These are phyloP conservation scores for Pseudachorutes palmiensis DNA, from an alignment of 1,140 invertebrate genomes.

Conservation along the genomic window DNA sequence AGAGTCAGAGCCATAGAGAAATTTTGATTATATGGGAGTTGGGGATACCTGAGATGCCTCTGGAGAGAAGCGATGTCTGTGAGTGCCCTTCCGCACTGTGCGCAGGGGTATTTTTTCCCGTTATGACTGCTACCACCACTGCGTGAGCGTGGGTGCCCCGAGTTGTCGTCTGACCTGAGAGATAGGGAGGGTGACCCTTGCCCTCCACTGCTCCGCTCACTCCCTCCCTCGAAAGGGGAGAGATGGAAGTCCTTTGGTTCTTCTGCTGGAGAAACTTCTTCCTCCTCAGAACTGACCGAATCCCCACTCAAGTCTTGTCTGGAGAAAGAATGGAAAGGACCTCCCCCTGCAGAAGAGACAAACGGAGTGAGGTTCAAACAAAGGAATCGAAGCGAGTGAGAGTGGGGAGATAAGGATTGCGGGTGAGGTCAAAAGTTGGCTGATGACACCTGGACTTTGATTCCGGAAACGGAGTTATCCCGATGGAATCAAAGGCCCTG, in stretches of 20 bases:
- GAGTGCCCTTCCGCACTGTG: conserved; percentile 34
- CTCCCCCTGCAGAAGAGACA: no score
- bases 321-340: no score
- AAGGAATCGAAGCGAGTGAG: neutral
- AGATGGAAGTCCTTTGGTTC: no score
- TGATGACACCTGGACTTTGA: conserved; percentile 12
- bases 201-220: conserved; percentile 13
- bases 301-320: no score
- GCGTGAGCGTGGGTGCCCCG: neutral
- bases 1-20: no score
- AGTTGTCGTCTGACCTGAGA: neutral
- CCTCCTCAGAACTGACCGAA: no score
- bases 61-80: conserved; percentile 37
- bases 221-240: no score
- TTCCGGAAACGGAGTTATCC: conserved; percentile 4
- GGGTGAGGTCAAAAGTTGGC: neutral
- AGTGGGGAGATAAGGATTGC: neutral
- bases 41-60: conserved; percentile 35
- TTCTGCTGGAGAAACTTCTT: no score
- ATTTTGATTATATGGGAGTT: neutral
- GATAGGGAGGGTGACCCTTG: conserved; percentile 4
- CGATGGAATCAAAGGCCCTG: neutral
- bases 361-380: no score
- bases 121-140: conserved; percentile 11
- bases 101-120: conserved; percentile 36